These are phyloP conservation scores for Gallinago stenura DNA, from an alignment of 2,797 vertebrate genomes.

Conservation along the genomic window DNA sequence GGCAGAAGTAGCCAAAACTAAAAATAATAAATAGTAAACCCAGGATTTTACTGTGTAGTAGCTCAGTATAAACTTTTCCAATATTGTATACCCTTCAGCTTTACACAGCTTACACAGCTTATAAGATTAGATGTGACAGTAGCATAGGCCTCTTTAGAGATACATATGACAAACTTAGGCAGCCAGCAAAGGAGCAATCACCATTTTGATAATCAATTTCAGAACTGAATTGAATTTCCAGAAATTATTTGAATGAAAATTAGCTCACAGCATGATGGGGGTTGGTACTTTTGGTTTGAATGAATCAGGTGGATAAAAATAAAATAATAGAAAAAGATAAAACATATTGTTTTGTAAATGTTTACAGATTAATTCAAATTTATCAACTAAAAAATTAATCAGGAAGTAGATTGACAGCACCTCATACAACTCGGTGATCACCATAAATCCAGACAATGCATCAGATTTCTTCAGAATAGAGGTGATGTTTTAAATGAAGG, in stretches of 20 bases:
- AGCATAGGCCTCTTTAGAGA: not conserved
- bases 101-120: not conserved
- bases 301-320: slow-evolving; percentile 6
- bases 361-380: slow-evolving; percentile 59
- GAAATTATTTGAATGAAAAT: slow-evolving; percentile 47
- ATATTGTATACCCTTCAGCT: not conserved
- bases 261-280: not conserved
- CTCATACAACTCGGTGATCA: slow-evolving; percentile 9
- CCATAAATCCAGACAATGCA: slow-evolving; percentile 51
- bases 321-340: not conserved
- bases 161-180: not conserved
- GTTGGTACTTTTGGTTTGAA: not conserved
- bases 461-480: slow-evolving; percentile 59
- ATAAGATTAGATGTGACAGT: slow-evolving; percentile 8
- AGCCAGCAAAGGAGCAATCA: slow-evolving; percentile 21
- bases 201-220: slow-evolving; percentile 52
- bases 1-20: not conserved
- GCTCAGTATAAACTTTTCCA: not conserved
- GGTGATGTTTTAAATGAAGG: slow-evolving; percentile 65
- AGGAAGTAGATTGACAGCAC: slow-evolving; percentile 38
- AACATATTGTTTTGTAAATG: slow-evolving; percentile 42
- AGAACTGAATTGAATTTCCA: slow-evolving; percentile 39
- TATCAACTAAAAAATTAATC: slow-evolving; percentile 43
- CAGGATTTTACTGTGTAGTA: not conserved
- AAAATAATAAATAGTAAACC: not conserved